Conservation (phyloP, 2,113 vertebrate genomes). For the Sander lucioperca region DNA sequence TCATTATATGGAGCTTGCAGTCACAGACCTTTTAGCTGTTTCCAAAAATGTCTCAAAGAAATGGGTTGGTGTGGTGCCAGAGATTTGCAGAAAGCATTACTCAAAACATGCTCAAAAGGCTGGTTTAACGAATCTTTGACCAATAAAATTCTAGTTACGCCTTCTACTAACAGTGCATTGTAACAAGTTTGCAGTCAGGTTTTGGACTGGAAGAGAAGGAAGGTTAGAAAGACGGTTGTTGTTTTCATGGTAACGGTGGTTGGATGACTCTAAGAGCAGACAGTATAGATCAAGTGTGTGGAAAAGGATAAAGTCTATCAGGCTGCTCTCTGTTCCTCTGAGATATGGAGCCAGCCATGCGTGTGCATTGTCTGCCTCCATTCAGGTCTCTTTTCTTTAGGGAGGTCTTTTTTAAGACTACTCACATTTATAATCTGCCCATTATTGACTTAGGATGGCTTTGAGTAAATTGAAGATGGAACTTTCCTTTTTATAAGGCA, state of each 20-base stretch:
- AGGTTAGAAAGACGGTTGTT: background rate
- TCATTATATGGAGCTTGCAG: slow-evolving; percentile 62
- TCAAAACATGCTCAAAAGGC: slow-evolving; percentile 45
- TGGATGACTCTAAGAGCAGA: slow-evolving; percentile 20
- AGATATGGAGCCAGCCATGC: slow-evolving; percentile 54
- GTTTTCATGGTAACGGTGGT: background rate
- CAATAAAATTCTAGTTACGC: slow-evolving; percentile 13
- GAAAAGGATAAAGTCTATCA: slow-evolving; percentile 47
- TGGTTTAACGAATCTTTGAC: slow-evolving; percentile 26
- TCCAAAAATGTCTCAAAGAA: slow-evolving; percentile 57
- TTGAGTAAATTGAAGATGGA: slow-evolving; percentile 49
- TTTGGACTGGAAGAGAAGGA: slow-evolving; percentile 3
- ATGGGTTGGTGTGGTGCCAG: slow-evolving; percentile 47
- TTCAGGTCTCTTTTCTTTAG: slow-evolving; percentile 49
- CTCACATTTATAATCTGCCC: slow-evolving; percentile 52
- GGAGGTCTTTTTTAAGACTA: slow-evolving; percentile 43
- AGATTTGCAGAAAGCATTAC: slow-evolving; percentile 39
- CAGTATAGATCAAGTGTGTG: slow-evolving; percentile 42
- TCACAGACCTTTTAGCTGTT: slow-evolving; percentile 54
- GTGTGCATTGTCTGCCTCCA: slow-evolving; percentile 47
- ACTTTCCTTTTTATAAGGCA: slow-evolving; percentile 36
- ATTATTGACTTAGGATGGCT: slow-evolving; percentile 61
- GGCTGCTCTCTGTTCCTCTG: slow-evolving; percentile 54
- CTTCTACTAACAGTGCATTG: background rate
- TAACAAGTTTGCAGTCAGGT: slow-evolving; percentile 12